These are phyloP conservation scores for Machaerirhynchus nigripectus DNA, from an alignment of 2,113 vertebrate genomes.

Conservation along the genomic window DNA sequence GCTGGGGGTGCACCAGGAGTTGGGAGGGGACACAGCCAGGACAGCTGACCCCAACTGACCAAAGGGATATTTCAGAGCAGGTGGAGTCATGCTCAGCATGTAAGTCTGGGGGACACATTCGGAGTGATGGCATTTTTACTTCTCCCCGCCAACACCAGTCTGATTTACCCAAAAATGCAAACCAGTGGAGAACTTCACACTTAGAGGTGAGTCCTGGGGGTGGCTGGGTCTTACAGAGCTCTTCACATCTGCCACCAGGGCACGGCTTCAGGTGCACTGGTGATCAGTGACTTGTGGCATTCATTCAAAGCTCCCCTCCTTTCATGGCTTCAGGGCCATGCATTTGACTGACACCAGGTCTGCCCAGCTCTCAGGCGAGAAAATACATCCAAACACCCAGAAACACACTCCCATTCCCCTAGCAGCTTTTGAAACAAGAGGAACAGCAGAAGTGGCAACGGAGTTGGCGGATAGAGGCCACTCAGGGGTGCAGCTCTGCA, in stretches of 20 bases:
- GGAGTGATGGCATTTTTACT: not conserved
- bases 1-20: not conserved
- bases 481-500: not conserved
- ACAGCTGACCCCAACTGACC: not conserved
- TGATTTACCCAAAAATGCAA: rapidly evolving
- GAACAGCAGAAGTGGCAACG: rapidly evolving
- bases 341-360: not conserved
- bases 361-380: not conserved
- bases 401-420: not conserved
- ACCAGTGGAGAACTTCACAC: not conserved
- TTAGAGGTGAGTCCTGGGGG: not conserved
- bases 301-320: not conserved
- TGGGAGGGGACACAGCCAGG: not conserved
- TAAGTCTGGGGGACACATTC: not conserved
- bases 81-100: not conserved
- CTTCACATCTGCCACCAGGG: not conserved
- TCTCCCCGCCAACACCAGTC: not conserved
- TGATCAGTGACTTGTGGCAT: not conserved
- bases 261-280: not conserved
- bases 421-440: not conserved
- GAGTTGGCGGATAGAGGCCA: not conserved
- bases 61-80: not conserved
- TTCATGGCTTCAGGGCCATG: not conserved
- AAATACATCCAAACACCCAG: not conserved
- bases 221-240: not conserved